Evolutionary conservation across 2,888 invertebrate genomes (phyloP), one percentile per base, ranked within the genome.

Genomic region (Odontothrips loti): DNA sequence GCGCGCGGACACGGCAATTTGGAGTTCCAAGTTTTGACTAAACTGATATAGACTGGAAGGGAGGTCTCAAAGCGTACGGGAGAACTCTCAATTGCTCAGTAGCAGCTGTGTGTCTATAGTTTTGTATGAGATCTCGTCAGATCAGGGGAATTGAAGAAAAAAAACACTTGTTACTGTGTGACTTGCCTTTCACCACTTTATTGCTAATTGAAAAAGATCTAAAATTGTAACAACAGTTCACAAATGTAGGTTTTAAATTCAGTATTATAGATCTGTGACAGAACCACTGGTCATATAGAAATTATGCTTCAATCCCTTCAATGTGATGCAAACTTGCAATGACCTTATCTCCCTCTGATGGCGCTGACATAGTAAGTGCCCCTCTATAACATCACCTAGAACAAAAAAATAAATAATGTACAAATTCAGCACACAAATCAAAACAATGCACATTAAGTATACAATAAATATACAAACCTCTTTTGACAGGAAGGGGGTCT

Each of bases 311-410:
- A 27, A 23, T 27, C 68, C 68, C 1, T n/a, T 12, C 27, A 75
- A 12, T 23, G 68, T 75, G 12, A 75, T 75, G 27, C 68, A 75
- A 12, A 75, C 12, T 8, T 75, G 23, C 68, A 96, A 87, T 34
- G 94, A 93, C 84, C 96, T 89, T 0, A 93, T 90, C 88, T 95
- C 94, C 84, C 92, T 92, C 83, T 90, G 89, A 85, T 93, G 92
- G 84, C 96, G 91, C 83, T 89, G 91, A 85, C 95, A 96, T 79
- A 89, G 89, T n/a, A 97, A 89, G 83, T 90, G 92, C 23, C 96
- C 96, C 80, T 88, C 86, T n/a, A 92, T 84, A 15, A 86, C 85
- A 82, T 91, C 90, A 83, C 91, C 92, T 92, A 86, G 68, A 88
- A 88, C 78, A 75, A 29, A 58, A 27, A 75, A 47, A 23, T 27